Conservation (phyloP, 2,113 vertebrate genomes). For the Piliocolobus tephrosceles region DNA sequence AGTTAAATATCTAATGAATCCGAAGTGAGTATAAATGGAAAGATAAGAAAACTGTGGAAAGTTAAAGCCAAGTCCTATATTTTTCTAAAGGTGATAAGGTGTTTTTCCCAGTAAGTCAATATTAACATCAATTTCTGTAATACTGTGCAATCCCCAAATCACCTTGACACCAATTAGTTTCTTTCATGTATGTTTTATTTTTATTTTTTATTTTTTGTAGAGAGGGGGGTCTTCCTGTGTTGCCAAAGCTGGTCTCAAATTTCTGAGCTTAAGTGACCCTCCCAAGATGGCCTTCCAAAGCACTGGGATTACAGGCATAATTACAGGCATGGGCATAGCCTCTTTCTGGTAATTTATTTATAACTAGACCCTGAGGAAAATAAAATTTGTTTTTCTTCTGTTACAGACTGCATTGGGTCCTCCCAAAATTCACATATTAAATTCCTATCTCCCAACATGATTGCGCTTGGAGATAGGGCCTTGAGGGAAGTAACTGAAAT, state of each 20-base stretch:
- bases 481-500: not conserved
- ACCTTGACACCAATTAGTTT: not conserved
- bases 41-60: not conserved
- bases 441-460: not conserved
- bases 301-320: too few species aligned
- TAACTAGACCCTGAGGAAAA: not conserved
- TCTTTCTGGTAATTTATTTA: not conserved
- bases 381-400: not conserved
- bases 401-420: not conserved
- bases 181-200: not conserved
- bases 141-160: not conserved
- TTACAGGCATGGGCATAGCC: too few species aligned
- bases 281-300: too few species aligned
- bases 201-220: too few species aligned
- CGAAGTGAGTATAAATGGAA: not conserved
- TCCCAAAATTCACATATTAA: not conserved
- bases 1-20: not conserved
- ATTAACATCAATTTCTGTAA: not conserved
- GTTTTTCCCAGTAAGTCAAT: not conserved
- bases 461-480: not conserved
- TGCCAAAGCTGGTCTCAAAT: too few species aligned
- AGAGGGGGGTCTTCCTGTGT: too few species aligned
- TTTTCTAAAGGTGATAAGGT: not conserved
- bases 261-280: too few species aligned
- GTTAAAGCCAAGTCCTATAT: not conserved